These are phyloP conservation scores for Andrena camellia DNA, from an alignment of 2,888 invertebrate genomes.

Conservation along the genomic window DNA sequence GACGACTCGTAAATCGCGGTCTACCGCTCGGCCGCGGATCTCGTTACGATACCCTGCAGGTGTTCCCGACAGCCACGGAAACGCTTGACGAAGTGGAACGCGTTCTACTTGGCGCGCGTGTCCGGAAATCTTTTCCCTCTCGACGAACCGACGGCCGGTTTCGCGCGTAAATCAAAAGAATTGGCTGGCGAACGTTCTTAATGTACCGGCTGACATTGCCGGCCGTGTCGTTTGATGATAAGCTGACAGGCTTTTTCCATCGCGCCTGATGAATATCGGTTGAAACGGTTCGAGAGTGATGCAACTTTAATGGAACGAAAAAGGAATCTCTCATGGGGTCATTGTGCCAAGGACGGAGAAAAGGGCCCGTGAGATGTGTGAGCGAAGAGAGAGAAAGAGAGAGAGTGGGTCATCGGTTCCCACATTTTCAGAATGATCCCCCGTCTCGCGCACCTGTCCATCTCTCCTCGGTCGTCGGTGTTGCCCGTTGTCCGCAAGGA, in stretches of 20 bases:
- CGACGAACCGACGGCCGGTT: slow-evolving; percentile 5
- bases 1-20: slow-evolving; percentile 30
- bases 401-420: slow-evolving; percentile 76
- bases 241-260: slow-evolving; percentile 61
- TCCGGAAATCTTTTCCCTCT: slow-evolving; percentile 20
- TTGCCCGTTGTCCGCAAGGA: slow-evolving; percentile 10
- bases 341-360: slow-evolving; percentile 60
- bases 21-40: slow-evolving; percentile 3
- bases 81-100: slow-evolving; percentile 29
- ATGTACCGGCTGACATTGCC: slow-evolving; percentile 11
- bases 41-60: not conserved
- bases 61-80: slow-evolving; percentile 9
- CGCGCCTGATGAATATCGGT: slow-evolving; percentile 46
- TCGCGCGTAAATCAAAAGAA: slow-evolving; percentile 56
- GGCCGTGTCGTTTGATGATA: slow-evolving; percentile 46
- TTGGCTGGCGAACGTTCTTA: slow-evolving; percentile 16
- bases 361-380: slow-evolving; percentile 25
- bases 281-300: slow-evolving; percentile 16
- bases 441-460: slow-evolving; percentile 52
- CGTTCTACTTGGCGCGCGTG: slow-evolving; percentile 28
- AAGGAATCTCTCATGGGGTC: slow-evolving; percentile 44
- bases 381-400: slow-evolving; percentile 41
- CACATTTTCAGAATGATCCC: slow-evolving; percentile 74
- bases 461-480: not conserved
- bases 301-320: slow-evolving; percentile 63